Conservation (phyloP, 23 tunicate species). For the Ciona savignyi region DNA sequence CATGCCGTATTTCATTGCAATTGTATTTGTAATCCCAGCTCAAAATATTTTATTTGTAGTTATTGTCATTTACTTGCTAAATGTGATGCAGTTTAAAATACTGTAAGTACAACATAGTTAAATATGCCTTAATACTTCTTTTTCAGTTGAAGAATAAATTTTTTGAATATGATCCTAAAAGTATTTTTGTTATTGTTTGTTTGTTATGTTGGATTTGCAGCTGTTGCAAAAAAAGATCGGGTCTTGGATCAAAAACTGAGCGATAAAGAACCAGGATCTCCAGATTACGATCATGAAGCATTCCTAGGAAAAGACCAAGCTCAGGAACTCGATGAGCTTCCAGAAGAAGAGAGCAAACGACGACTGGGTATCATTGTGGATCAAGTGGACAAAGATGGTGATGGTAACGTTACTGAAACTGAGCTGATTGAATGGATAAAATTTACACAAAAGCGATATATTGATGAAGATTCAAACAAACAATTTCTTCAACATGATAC, state of each 20-base stretch:
- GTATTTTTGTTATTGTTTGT: neutral
- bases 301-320: conserved; percentile 80
- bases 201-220: conserved; percentile 16
- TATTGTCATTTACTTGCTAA: too few species aligned
- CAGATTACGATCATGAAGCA: conserved; percentile 86
- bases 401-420: conserved; percentile 57
- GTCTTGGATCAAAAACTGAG: conserved; percentile 56
- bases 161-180: too few species aligned
- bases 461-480: conserved; percentile 73
- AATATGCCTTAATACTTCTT: too few species aligned
- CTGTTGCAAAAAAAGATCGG: conserved; percentile 67
- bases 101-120: too few species aligned
- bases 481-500: conserved; percentile 70
- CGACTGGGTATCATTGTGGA: conserved; percentile 65
- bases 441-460: conserved; percentile 80
- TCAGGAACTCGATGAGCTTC: conserved; percentile 44
- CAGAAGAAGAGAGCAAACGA: conserved; percentile 74
- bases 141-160: too few species aligned
- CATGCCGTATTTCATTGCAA: too few species aligned
- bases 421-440: conserved; percentile 86
- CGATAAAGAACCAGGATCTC: conserved; percentile 70
- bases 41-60: too few species aligned
- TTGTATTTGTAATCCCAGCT: too few species aligned
- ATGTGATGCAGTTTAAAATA: too few species aligned
- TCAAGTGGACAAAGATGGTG: conserved; percentile 77